phyloP scores from a whole-genome alignment of 2,888 invertebrate genomes.

The Scelioninae gen. 2 region DNA sequence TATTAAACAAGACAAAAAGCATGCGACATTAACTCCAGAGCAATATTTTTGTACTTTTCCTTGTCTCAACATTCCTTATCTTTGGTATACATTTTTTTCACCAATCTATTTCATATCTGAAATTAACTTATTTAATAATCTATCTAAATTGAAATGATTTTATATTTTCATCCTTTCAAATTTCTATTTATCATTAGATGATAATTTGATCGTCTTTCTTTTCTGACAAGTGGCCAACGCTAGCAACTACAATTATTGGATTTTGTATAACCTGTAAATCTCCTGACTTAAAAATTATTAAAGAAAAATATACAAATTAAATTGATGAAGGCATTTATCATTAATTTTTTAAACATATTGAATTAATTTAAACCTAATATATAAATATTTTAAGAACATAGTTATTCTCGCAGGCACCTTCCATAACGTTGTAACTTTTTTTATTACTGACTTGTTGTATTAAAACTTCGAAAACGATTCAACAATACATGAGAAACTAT shows the following conservation, averaged over 20 bases:
- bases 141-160: no score
- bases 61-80: slow-evolving; percentile 13
- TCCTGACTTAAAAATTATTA: slow-evolving; percentile 6
- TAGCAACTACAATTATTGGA: background rate
- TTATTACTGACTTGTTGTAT: no score
- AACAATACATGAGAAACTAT: no score
- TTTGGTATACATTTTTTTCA: no score
- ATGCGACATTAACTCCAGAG: slow-evolving; percentile 9
- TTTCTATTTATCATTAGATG: no score
- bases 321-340: background rate
- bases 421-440: no score
- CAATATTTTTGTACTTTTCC: slow-evolving; percentile 27
- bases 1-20: slow-evolving; percentile 20
- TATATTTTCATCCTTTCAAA: no score
- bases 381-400: no score
- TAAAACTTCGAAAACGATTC: no score
- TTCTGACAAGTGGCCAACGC: slow-evolving; percentile 12
- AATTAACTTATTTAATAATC: no score
- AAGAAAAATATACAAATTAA: background rate
- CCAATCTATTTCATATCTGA: no score
- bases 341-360: background rate
- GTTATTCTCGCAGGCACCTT: no score
- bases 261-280: slow-evolving; percentile 11
- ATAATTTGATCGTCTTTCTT: slow-evolving; percentile 11
- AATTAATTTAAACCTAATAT: background rate